Base-by-base conservation (phyloP, 2,888 invertebrate genomes). In the Coleophora flavipennella region DNA sequence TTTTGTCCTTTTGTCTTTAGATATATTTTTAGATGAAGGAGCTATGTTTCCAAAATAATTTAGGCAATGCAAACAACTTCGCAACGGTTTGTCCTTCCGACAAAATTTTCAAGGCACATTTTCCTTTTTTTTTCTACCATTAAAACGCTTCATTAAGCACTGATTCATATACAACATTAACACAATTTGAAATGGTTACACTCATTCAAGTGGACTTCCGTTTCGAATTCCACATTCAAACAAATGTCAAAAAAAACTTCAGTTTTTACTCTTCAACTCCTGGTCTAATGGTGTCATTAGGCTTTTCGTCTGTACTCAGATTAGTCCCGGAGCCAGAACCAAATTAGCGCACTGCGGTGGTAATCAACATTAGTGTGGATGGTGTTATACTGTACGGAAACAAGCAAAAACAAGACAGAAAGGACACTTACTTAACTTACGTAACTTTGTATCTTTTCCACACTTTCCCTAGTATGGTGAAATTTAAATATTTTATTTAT, bases 241-340 rank as follows among this genome's bases (percentile, higher is more conserved):
- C 28, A 45, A 42, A 44, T 42, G 43, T 44, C 38, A 41, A 59
- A 55, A 65, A 55, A 65, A 20, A 20, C 3, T 20, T 3, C 20
- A 20, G 20, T 20, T 20, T 20, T 20, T 20, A 6, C 46, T 39
- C 14, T 44, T 10, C 49, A 48, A 52, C 58, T 62, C 59, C 55
- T 48, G 54, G 40, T 44, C 57, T 70, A 69, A 71, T 71, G 58
- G 59, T 61, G 67, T 68, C 69, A 69, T 71, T 64, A 60, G 51
- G 54, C 58, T 52, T 63, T 20, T 4, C 20, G 20, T 20, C 55
- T 9, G 26, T 7, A 26, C 25, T n/a, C 1, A 56, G 57, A 64
- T 69, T 66, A 64, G 64, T 59, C 57, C 47, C 57, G 58, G 60
- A 51, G 55, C 43, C 49, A 48, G 44, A 43, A 42, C 41, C 42